A percentile compares a stretch with the other conserved stretches of the same genome.
Evolutionary conservation across 2,113 vertebrate species (phyloP).

Genomic region (Eulemur rufifrons): DNA sequence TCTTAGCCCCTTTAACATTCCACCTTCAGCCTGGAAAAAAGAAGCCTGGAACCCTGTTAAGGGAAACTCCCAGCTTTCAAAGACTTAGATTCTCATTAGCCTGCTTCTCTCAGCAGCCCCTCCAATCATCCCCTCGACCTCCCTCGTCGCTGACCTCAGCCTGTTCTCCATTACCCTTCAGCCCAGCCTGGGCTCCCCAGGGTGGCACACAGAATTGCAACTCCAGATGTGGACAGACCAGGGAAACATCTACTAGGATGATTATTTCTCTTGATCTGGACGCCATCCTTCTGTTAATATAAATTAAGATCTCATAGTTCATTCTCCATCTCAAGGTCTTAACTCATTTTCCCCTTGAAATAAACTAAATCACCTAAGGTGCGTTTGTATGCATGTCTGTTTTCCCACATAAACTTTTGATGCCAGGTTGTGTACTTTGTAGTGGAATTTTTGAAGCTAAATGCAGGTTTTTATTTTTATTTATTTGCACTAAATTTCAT

Average conservation of each 20-base stretch:
- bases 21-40: conserved; percentile 20
- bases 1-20: neutral
- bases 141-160: conserved; percentile 70
- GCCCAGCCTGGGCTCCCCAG: conserved; percentile 65
- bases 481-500: neutral
- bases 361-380: neutral
- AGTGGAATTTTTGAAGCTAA: neutral
- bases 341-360: conserved; percentile 32
- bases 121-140: neutral
- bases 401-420: neutral
- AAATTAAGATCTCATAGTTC: conserved; percentile 50
- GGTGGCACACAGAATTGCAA: conserved; percentile 61
- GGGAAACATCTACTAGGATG: neutral
- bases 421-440: neutral
- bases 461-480: neutral
- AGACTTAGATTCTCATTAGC: conserved; percentile 70
- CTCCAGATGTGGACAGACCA: conserved; percentile 71
- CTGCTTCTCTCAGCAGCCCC: neutral
- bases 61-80: conserved; percentile 22
- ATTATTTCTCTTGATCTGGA: conserved; percentile 61
- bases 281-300: neutral
- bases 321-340: neutral
- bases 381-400: neutral
- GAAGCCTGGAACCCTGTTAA: neutral
- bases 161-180: conserved; percentile 74